phyloP scores from a whole-genome alignment of 2,113 vertebrate genomes.

The Ageneiosus marmoratus region DNA sequence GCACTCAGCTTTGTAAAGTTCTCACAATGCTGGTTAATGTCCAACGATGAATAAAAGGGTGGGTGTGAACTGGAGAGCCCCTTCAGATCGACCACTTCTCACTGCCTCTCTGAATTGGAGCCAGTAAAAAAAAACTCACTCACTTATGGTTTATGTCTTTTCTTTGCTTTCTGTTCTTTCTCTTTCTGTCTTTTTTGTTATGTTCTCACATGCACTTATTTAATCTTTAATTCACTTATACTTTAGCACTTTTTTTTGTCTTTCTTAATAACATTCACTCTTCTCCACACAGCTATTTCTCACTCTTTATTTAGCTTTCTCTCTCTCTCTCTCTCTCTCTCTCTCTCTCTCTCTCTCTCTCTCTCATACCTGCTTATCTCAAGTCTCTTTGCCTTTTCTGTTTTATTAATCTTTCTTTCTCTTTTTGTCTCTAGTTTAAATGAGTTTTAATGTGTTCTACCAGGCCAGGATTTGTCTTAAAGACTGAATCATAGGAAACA shows the following conservation, averaged over 20 bases:
- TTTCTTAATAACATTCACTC: not conserved
- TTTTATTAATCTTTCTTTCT: not conserved
- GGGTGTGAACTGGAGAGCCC: conserved; percentile 54
- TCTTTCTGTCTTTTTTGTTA: not conserved
- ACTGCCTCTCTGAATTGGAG: conserved; percentile 26
- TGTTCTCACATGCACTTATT: not conserved
- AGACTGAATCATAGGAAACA: not conserved
- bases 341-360: not conserved
- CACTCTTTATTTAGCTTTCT: not conserved
- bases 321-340: not conserved
- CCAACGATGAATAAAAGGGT: conserved; percentile 65
- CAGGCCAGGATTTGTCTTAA: not conserved
- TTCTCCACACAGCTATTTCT: not conserved
- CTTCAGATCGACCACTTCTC: conserved; percentile 54
- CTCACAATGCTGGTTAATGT: conserved; percentile 71
- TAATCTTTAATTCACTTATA: not conserved
- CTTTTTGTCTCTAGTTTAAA: not conserved
- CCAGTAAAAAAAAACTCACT: conserved; percentile 14
- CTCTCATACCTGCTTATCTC: not conserved
- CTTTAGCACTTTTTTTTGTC: not conserved
- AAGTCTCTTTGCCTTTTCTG: not conserved
- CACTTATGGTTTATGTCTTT: not conserved
- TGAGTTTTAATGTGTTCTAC: not conserved
- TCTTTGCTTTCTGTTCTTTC: not conserved
- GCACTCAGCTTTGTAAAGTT: conserved; percentile 55